Evolutionary conservation across 2,113 vertebrate species (phyloP).

Genomic region (Mirounga angustirostris): DNA sequence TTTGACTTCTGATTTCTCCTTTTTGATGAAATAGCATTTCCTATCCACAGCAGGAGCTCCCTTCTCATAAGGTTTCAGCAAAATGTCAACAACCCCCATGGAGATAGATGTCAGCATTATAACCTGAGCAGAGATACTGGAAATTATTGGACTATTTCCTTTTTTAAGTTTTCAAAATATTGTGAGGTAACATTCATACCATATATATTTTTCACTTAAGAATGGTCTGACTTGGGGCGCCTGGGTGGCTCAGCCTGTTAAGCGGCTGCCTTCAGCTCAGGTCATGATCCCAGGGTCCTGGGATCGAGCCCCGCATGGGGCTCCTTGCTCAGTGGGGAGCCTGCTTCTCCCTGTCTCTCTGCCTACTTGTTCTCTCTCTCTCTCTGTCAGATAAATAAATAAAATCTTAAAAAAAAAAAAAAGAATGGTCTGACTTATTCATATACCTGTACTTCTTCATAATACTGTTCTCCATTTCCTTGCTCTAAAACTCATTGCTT

Average conservation of each 20-base stretch:
- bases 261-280: no score
- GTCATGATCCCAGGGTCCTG: no score
- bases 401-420: no score
- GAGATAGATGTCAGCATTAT: conserved; percentile 8
- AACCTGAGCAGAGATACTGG: neutral
- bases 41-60: neutral
- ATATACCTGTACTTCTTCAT: neutral
- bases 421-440: conserved; percentile 19
- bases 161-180: conserved; percentile 35
- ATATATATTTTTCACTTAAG: neutral
- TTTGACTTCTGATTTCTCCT: conserved; percentile 17
- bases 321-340: no score
- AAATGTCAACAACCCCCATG: conserved; percentile 60
- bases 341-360: no score
- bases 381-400: no score
- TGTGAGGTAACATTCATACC: neutral
- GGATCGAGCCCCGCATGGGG: no score
- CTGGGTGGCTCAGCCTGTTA: no score
- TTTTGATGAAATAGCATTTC: conserved; percentile 26
- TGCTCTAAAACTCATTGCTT: neutral
- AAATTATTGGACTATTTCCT: neutral
- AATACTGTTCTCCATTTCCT: neutral
- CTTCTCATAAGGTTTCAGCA: conserved; percentile 25
- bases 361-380: no score
- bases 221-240: neutral